phyloP scores from a whole-genome alignment of 92 coral and sea anemone species.

The Muricea muricata region DNA sequence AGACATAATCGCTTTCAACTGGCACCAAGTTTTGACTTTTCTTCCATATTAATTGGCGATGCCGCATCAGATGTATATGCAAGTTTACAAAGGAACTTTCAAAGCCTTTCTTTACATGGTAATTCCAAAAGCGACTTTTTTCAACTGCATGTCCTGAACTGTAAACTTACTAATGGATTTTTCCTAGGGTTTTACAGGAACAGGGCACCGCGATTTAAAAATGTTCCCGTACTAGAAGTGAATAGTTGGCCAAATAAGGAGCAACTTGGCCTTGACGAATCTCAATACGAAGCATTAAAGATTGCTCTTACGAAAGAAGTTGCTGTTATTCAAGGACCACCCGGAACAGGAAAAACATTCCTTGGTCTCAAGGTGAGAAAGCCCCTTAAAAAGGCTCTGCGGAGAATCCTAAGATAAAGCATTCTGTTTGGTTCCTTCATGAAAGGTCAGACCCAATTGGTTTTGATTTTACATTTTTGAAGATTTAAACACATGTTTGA shows the following conservation, averaged over 20 bases:
- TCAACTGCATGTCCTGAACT: no score
- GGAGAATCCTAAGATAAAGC: no score
- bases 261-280: conserved; percentile 75
- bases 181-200: no score
- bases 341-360: conserved; percentile 94
- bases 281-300: conserved; percentile 83
- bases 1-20: not conserved
- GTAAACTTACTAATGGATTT: no score
- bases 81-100: not conserved
- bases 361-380: conserved; percentile 70
- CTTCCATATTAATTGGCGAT: not conserved
- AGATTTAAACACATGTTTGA: no score
- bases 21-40: not conserved
- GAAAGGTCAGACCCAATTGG: no score
- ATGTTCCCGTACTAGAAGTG: conserved; percentile 47
- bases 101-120: not conserved
- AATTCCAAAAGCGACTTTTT: no score
- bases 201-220: not conserved
- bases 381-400: not conserved
- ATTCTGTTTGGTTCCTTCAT: no score
- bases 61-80: not conserved
- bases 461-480: no score
- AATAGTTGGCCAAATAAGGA: conserved; percentile 81
- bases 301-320: conserved; percentile 91
- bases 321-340: conserved; percentile 94